Evolutionary conservation across 2,888 invertebrate species (phyloP).

Genomic region (Plebejus melissa): DNA sequence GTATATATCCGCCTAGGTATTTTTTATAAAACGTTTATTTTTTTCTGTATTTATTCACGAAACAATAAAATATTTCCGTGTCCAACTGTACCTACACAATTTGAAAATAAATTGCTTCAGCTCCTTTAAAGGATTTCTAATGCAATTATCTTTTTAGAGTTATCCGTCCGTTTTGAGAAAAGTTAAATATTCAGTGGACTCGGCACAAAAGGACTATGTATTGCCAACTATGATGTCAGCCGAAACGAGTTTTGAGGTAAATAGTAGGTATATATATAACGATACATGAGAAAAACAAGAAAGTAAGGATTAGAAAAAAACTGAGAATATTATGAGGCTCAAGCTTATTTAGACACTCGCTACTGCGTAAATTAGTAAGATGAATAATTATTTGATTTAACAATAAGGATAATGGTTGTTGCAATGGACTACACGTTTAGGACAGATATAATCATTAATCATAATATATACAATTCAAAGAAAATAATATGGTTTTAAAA

Average conservation of each 20-base stretch:
- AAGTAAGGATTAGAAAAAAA: background rate
- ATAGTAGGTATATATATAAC: conserved; percentile 28
- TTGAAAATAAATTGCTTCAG: conserved; percentile 19
- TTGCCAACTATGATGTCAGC: conserved; percentile 60
- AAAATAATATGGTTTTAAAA: background rate
- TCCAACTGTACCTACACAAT: conserved; percentile 15
- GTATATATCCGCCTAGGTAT: too few relatives aligned
- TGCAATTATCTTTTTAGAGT: conserved; percentile 51
- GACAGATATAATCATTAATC: too few relatives aligned
- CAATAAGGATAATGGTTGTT: too few relatives aligned
- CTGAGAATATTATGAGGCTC: too few relatives aligned
- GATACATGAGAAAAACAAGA: background rate
- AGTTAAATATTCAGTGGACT: conserved; percentile 58
- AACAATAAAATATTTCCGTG: background rate
- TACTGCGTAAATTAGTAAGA: too few relatives aligned
- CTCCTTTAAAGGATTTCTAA: conserved; percentile 14
- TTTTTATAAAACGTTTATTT: background rate
- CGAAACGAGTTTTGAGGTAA: conserved; percentile 51
- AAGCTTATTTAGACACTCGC: too few relatives aligned
- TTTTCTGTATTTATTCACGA: background rate
- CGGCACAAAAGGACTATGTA: conserved; percentile 67
- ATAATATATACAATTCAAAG: too few relatives aligned
- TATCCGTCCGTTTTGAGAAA: conserved; percentile 68
- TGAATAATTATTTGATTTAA: too few relatives aligned
- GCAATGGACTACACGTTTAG: too few relatives aligned